These are phyloP conservation scores for Eufriesea mexicana DNA, from an alignment of 1,140 invertebrate species.

Conservation along the genomic window DNA sequence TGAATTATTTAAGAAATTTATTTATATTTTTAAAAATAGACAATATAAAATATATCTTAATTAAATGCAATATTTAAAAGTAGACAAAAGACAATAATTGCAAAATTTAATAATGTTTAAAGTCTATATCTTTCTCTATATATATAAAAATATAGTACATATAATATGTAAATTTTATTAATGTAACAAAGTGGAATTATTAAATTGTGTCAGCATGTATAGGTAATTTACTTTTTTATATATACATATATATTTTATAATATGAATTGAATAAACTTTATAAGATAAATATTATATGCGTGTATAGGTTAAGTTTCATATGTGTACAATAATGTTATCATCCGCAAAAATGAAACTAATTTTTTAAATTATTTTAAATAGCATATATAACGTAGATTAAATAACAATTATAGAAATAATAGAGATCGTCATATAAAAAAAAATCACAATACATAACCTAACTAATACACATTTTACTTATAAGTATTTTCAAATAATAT, in stretches of 20 bases:
- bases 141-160: neutral
- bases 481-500: neutral
- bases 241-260: neutral
- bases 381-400: neutral
- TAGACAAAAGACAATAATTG: neutral
- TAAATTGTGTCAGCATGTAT: conserved; percentile 27
- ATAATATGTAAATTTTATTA: conserved; percentile 11
- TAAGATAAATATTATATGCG: too few species aligned
- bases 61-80: neutral
- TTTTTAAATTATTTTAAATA: neutral
- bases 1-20: neutral
- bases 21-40: neutral
- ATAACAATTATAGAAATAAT: neutral
- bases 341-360: neutral
- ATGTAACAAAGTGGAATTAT: neutral
- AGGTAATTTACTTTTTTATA: conserved; percentile 38
- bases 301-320: conserved; percentile 29
- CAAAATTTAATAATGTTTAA: conserved; percentile 5
- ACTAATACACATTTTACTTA: neutral
- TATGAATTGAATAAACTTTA: neutral
- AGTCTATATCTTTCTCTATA: neutral
- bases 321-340: neutral
- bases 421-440: neutral
- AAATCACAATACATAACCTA: conserved; percentile 23
- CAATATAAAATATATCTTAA: neutral